Conservation (phyloP, 92 coral and sea anemone species). For the Muricea muricata region DNA sequence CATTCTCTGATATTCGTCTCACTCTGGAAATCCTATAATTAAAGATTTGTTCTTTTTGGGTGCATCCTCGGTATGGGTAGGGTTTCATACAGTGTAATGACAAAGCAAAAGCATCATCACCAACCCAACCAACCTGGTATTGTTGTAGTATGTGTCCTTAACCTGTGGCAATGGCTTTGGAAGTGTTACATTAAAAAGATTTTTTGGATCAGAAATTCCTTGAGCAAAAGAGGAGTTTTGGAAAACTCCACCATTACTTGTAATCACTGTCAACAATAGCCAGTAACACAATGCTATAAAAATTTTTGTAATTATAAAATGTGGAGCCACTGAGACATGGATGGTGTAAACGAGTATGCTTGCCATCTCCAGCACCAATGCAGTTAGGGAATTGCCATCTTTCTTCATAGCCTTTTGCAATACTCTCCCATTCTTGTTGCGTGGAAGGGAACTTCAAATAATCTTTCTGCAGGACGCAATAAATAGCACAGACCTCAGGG, state of each 20-base stretch:
- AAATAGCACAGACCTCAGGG: neutral
- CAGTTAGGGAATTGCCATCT: conserved; percentile 8
- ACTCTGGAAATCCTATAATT: conserved; percentile 65
- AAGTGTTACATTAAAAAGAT: neutral
- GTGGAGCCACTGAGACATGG: conserved; percentile 7
- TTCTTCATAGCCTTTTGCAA: neutral
- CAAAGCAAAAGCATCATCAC: conserved; percentile 69
- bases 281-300: neutral
- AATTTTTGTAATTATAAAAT: neutral
- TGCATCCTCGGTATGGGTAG: conserved; percentile 48
- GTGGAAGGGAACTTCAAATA: neutral
- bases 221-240: neutral
- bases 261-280: neutral
- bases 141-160: neutral
- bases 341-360: neutral
- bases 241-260: neutral
- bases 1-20: conserved; percentile 56
- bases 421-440: neutral
- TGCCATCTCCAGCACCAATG: neutral
- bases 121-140: conserved; percentile 40
- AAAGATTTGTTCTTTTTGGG: conserved; percentile 52
- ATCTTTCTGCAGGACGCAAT: neutral
- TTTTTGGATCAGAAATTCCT: neutral
- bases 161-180: neutral
- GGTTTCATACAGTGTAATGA: conserved; percentile 58